phyloP scores from a whole-genome alignment of 2,113 vertebrate species.

The Saccopteryx bilineata region DNA sequence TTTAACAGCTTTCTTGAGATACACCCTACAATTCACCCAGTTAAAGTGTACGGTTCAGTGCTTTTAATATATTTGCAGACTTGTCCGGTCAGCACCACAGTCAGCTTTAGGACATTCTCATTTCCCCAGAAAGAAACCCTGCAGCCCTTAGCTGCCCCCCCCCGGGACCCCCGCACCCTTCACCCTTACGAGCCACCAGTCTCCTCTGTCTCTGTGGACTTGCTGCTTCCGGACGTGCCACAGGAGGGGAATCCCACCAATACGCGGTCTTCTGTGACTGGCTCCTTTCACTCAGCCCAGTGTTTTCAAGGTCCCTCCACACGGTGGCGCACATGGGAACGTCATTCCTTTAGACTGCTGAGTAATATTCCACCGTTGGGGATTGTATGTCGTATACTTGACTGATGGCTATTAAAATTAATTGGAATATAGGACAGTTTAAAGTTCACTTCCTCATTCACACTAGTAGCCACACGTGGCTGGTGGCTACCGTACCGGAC shows the following conservation, averaged over 20 bases:
- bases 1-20: neutral
- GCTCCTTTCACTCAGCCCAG: fast-evolving
- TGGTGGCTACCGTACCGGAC: fast-evolving
- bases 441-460: neutral
- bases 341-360: too few relatives aligned
- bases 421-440: neutral
- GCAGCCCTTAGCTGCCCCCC: neutral
- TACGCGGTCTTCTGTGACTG: neutral
- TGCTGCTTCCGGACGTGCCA: neutral
- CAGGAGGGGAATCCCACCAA: too few relatives aligned
- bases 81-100: fast-evolving
- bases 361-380: fast-evolving
- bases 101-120: neutral
- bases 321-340: fast-evolving
- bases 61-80: neutral
- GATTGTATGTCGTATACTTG: fast-evolving
- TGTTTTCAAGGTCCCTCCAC: neutral
- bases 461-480: fast-evolving
- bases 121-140: neutral
- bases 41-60: fast-evolving
- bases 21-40: fast-evolving
- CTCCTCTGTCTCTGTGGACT: neutral
- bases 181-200: fast-evolving
- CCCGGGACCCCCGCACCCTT: fast-evolving
- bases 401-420: neutral